Evolutionary conservation across 1,140 invertebrate genomes (phyloP).

Genomic region (Drosophila ogumai): DNA sequence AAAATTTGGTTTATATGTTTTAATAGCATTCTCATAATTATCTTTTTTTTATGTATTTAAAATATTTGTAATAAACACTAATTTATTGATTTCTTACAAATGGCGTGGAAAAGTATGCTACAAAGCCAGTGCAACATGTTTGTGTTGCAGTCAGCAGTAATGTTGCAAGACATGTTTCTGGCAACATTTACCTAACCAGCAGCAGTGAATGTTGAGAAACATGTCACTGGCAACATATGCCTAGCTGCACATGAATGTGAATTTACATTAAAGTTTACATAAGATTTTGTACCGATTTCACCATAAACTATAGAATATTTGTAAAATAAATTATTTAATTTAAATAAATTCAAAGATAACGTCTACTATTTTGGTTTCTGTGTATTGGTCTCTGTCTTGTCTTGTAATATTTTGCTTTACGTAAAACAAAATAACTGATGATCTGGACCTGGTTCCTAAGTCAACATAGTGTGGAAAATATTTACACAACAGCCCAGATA

Average conservation of each 20-base stretch:
- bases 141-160: neutral
- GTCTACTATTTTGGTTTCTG: neutral
- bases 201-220: neutral
- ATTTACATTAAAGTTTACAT: too few species aligned
- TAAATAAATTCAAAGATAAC: neutral
- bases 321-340: neutral
- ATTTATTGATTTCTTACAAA: neutral
- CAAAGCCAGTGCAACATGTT: neutral
- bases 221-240: neutral
- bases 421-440: constrained; percentile 13
- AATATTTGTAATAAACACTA: neutral
- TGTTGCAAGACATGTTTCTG: neutral
- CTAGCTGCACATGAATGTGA: neutral
- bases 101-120: neutral
- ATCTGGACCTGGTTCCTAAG: constrained; percentile 15
- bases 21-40: too few species aligned
- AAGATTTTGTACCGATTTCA: neutral
- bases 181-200: neutral
- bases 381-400: neutral
- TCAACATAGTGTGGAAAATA: constrained; percentile 25
- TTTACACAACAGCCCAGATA: constrained; percentile 5
- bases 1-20: neutral
- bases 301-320: neutral
- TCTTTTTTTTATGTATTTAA: neutral
- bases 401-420: neutral